Evolutionary conservation across 1,140 invertebrate species (phyloP), one percentile per base, ranked within the genome.

Genomic region (Drosophila seguyi): DNA sequence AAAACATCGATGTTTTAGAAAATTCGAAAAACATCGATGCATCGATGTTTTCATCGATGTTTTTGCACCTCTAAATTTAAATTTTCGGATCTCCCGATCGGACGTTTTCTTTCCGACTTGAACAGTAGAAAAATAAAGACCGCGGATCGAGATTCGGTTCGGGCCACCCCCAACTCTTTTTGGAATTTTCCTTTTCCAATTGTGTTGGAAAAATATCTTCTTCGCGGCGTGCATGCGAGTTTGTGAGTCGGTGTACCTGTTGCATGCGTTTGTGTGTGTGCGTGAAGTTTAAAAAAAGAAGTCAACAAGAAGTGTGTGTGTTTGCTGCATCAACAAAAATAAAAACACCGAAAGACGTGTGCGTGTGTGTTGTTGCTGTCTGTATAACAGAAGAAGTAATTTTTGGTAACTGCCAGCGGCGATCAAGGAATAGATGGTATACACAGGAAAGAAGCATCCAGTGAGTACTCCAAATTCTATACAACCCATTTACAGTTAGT

Each of bases 271-370:
- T 58, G 56, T 72, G 52, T 62, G 29, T 77, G 61, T 56, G 72
- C 69, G 76, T 81, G 69, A 77, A 88, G 85, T 88, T 88, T 88
- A 90, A 63, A 88, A 87, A 88, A 90, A 88, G 83, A 90, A 90
- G 85, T 88, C 34, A 57, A 83, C 71, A 74, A 77, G 52, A 38
- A 55, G 52, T 38, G 52, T 38, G 52, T 53, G 84, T 82, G 83
- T 82, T 86, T 82, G 79, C 73, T 75, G 77, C 67, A 61, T 62
- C 82, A 71, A 74, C 72, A 56, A 75, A 65, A 80, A 52, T 65
- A 79, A 63, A 57, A 69, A 79, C 63, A 82, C 39, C 50, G 39
- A 50, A 22, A 41, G 44, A 48, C 42, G 59, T 45, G 61, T 74
- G 63, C 75, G 47, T 74, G 63, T 79, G 47, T 86, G 65, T 79